A percentile compares a stretch with the other conserved stretches of the same genome.
Conservation (phyloP, 1,140 invertebrate genomes). For the Triops longicaudatus region DNA sequence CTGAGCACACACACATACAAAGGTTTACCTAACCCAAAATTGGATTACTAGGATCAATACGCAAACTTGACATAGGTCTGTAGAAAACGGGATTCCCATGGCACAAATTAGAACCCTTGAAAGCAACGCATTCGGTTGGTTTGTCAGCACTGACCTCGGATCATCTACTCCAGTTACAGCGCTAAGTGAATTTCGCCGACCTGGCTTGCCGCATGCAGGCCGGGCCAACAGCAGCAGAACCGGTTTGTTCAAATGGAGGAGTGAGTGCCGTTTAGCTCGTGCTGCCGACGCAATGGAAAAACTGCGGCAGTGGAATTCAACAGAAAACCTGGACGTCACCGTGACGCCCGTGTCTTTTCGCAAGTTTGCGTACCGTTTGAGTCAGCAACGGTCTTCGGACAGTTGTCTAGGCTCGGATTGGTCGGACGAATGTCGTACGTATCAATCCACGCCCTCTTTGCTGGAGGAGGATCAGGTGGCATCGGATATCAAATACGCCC, state of each 20-base stretch:
- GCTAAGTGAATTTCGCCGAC: background rate
- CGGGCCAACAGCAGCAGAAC: background rate
- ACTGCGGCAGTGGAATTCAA: background rate
- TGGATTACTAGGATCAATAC: background rate
- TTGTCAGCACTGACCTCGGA: background rate
- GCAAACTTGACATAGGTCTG: background rate
- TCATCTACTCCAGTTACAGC: background rate
- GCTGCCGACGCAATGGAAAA: background rate
- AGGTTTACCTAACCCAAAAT: slow-evolving; percentile 5
- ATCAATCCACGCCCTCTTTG: background rate
- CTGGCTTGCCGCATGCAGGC: background rate
- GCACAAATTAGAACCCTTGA: background rate
- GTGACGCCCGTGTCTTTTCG: background rate
- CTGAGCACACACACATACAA: background rate
- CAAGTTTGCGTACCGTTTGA: background rate
- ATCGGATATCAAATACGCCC: background rate
- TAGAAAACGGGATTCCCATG: background rate
- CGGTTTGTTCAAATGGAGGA: background rate
- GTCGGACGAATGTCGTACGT: background rate
- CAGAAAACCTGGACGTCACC: background rate
- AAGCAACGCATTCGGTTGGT: slow-evolving; percentile 10
- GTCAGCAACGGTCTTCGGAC: background rate
- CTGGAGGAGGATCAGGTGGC: background rate
- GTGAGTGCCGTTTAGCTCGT: background rate
- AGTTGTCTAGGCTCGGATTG: background rate